Evolutionary conservation across 2,797 vertebrate genomes (phyloP).

Genomic region (Etheostoma perlongum): DNA sequence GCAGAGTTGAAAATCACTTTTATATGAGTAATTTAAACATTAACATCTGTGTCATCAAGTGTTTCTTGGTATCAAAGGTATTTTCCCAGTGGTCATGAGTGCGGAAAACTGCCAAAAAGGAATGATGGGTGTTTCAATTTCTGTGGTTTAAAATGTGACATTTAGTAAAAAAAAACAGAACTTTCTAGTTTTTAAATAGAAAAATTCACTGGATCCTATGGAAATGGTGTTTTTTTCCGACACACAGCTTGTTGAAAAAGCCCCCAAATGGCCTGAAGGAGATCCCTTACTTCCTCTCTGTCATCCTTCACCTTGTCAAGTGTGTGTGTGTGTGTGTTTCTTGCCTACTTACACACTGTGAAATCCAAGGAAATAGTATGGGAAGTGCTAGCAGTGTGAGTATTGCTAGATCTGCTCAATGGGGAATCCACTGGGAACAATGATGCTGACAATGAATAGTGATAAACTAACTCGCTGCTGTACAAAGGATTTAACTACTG

Average conservation of each 20-base stretch:
- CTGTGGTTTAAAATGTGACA: not conserved
- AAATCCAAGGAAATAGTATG: conserved; percentile 74
- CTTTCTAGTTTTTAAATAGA: not conserved
- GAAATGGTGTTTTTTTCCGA: conserved; percentile 4
- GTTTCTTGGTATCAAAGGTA: not conserved
- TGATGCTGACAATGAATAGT: conserved; percentile 63
- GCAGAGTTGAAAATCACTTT: not conserved
- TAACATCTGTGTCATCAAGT: not conserved
- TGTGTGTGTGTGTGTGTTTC: not conserved
- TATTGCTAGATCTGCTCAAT: conserved; percentile 65
- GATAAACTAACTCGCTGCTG: conserved; percentile 47
- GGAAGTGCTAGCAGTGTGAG: conserved; percentile 74
- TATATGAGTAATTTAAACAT: not conserved
- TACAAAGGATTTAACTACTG: conserved; percentile 33
- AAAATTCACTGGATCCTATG: not conserved
- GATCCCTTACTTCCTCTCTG: conserved; percentile 58
- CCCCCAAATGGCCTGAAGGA: conserved; percentile 42
- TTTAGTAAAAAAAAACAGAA: not conserved
- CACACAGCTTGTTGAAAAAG: conserved; percentile 60
- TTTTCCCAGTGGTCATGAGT: not conserved
- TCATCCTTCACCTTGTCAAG: conserved; percentile 23
- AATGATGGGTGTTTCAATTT: not conserved
- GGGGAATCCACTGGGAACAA: conserved; percentile 77
- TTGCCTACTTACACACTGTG: conserved; percentile 1
- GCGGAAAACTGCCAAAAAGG: not conserved